phyloP scores from a whole-genome alignment of 2,113 vertebrate species.

The Benitochromis conjunctus region DNA sequence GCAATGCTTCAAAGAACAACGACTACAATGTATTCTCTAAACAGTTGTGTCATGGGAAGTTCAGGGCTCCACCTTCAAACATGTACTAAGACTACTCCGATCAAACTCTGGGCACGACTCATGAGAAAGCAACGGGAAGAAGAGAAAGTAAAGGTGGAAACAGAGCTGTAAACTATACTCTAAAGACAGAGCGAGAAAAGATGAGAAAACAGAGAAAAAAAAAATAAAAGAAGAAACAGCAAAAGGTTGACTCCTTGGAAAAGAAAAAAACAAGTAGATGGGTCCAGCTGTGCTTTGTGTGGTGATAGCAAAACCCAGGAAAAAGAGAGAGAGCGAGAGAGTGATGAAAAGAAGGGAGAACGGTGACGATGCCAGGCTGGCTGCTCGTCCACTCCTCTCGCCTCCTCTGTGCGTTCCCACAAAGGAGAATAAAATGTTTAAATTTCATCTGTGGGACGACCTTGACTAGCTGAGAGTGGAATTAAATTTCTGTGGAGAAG shows the following conservation, averaged over 20 bases:
- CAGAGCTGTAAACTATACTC: neutral
- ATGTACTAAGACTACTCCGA: rapidly evolving
- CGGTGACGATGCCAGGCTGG: neutral
- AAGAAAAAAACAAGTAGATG: neutral
- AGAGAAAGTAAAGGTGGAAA: neutral
- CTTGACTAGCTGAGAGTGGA: constrained; percentile 49
- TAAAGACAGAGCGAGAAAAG: neutral
- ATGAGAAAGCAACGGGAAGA: neutral
- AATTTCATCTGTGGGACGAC: constrained; percentile 51
- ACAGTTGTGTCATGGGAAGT: neutral
- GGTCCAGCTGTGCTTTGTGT: neutral
- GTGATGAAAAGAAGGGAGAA: neutral
- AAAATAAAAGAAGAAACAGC: neutral
- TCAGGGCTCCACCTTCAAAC: neutral
- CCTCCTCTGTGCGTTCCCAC: constrained; percentile 2
- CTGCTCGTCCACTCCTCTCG: neutral
- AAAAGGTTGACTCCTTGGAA: neutral
- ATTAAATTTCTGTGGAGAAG: constrained; percentile 51
- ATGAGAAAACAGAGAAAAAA: neutral
- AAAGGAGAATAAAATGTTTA: constrained; percentile 52
- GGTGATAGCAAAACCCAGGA: neutral
- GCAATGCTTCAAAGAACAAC: neutral
- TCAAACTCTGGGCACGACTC: neutral
- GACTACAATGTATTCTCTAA: neutral
- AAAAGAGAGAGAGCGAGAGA: neutral